phyloP scores from a whole-genome alignment of 2,113 vertebrate genomes.

The Otolemur garnettii region DNA sequence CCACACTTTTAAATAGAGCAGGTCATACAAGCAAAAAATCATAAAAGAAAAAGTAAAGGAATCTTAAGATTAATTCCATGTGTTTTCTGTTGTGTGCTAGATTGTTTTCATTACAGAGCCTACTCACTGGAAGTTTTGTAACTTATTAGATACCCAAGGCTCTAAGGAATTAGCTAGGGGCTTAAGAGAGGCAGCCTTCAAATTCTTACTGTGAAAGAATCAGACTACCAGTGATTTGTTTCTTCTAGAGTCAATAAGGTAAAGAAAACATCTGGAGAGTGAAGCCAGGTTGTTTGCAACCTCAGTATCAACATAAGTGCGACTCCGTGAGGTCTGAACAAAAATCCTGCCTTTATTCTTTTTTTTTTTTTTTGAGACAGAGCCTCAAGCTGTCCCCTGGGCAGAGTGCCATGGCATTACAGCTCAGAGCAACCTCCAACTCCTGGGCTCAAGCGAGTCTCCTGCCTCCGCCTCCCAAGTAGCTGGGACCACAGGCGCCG shows the following conservation, averaged over 20 bases:
- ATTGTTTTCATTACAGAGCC: not conserved
- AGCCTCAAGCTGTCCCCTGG: too few species aligned
- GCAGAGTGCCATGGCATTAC: too few species aligned
- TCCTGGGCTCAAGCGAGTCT: too few species aligned
- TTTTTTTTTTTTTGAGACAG: too few species aligned
- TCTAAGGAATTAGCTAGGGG: not conserved
- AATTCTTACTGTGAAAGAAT: not conserved
- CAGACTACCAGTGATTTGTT: not conserved
- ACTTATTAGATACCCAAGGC: not conserved
- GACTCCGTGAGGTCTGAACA: not conserved
- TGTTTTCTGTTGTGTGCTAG: not conserved
- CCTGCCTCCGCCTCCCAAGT: too few species aligned
- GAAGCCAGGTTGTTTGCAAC: not conserved
- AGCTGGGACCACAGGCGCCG: too few species aligned
- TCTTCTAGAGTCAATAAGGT: not conserved
- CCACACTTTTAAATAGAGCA: not conserved
- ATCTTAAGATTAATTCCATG: not conserved
- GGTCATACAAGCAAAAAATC: not conserved
- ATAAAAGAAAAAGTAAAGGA: not conserved
- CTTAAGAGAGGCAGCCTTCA: not conserved
- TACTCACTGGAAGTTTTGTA: not conserved
- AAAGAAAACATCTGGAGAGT: conserved; percentile 27
- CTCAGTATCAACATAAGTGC: not conserved
- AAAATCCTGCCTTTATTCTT: not conserved
- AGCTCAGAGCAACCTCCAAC: too few species aligned